These are phyloP conservation scores for Panurus biarmicus DNA, from an alignment of 2,113 vertebrate genomes.

Conservation along the genomic window DNA sequence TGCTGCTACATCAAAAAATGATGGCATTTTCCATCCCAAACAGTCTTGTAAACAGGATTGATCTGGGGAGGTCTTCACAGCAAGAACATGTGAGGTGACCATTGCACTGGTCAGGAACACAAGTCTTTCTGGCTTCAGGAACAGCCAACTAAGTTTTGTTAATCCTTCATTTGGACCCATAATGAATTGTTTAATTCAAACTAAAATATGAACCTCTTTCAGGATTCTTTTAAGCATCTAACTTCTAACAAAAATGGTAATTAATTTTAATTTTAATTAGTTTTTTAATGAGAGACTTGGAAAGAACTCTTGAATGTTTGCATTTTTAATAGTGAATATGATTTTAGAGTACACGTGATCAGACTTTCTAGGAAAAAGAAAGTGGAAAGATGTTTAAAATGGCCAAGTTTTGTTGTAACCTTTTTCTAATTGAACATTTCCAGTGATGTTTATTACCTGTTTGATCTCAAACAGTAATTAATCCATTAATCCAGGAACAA, in stretches of 20 bases:
- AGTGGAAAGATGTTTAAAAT: not conserved
- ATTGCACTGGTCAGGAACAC: not conserved
- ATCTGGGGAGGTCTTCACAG: not conserved
- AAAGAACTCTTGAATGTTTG: conserved; percentile 40
- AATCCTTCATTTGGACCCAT: not conserved
- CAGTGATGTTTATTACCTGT: not conserved
- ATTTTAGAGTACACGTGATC: not conserved
- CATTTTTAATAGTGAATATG: conserved; percentile 26
- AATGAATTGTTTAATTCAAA: not conserved
- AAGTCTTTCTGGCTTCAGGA: not conserved
- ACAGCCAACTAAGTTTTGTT: not conserved
- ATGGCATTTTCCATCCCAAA: not conserved
- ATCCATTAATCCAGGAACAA: not conserved
- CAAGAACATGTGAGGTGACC: not conserved
- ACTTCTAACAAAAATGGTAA: conserved; percentile 52
- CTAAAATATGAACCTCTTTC: not conserved
- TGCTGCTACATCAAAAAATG: not conserved
- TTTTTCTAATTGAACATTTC: not conserved
- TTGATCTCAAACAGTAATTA: not conserved
- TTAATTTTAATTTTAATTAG: conserved; percentile 50
- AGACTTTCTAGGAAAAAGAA: conserved; percentile 19
- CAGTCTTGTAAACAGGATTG: not conserved
- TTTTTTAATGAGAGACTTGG: conserved; percentile 33
- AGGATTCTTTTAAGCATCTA: conserved; percentile 1
- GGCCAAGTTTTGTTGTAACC: not conserved